These are phyloP conservation scores for Drosophila infuscata DNA, from an alignment of 2,888 invertebrate genomes.

Conservation along the genomic window DNA sequence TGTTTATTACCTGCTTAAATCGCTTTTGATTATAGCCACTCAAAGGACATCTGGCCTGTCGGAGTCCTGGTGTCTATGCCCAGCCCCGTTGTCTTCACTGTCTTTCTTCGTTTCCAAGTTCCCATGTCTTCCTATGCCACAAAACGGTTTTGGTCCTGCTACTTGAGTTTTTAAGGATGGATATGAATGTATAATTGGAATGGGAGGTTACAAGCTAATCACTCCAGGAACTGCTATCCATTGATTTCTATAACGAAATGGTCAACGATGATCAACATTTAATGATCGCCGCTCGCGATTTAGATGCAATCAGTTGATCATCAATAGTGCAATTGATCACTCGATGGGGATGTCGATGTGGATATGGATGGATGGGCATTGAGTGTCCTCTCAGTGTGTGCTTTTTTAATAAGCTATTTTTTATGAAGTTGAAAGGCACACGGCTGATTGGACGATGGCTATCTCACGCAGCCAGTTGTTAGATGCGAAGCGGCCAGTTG, in stretches of 20 bases:
- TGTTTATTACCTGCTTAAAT: no score
- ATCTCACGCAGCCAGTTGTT: slow-evolving; percentile 54
- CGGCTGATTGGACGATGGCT: slow-evolving; percentile 69
- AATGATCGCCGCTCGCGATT: neutral
- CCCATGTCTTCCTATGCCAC: neutral
- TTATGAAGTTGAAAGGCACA: slow-evolving; percentile 30
- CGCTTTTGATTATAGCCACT: no score
- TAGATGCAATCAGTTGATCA: neutral
- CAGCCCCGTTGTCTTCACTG: no score
- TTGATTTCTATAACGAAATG: neutral
- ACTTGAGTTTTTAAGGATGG: no score
- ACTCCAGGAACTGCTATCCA: neutral
- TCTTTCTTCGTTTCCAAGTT: no score
- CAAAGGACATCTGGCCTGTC: no score
- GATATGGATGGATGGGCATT: neutral
- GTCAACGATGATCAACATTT: neutral
- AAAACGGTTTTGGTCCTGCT: neutral
- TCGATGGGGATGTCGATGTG: slow-evolving; percentile 5
- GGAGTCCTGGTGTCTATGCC: no score
- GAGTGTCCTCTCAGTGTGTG: slow-evolving; percentile 56
- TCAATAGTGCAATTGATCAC: slow-evolving; percentile 12
- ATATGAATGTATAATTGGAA: neutral
- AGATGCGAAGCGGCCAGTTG: slow-evolving; percentile 15
- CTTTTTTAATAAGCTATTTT: slow-evolving; percentile 65
- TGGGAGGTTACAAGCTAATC: neutral